These are phyloP conservation scores for Ophion obscuratus DNA, from an alignment of 2,888 invertebrate species.

Conservation along the genomic window DNA sequence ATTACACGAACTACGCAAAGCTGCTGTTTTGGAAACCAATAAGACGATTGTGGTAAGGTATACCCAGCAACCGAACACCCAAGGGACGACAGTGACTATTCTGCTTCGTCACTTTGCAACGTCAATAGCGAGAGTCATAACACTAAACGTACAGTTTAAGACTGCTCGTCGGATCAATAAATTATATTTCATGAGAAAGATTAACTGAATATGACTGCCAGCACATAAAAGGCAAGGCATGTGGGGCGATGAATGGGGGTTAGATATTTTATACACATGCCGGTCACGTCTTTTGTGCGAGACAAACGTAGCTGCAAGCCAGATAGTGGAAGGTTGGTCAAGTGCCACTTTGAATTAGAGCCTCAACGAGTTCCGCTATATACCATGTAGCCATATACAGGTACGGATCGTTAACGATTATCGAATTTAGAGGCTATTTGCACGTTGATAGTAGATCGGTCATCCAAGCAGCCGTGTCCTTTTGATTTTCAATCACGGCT, in stretches of 20 bases:
- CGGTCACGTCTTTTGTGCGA: background rate
- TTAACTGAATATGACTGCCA: background rate
- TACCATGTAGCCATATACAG: background rate
- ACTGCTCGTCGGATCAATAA: background rate
- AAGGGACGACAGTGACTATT: background rate
- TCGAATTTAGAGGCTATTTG: constrained; percentile 17
- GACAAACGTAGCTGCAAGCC: background rate
- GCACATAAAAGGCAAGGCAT: too few species aligned
- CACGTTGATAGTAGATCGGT: constrained; percentile 3
- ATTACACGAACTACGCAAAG: background rate
- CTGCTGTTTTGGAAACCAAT: background rate
- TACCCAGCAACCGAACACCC: background rate
- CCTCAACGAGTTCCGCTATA: background rate
- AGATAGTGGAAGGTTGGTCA: background rate
- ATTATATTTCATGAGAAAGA: background rate
- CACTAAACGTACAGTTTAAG: too few species aligned
- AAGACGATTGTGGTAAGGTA: background rate
- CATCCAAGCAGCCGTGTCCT: constrained; percentile 9
- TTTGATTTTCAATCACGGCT: constrained; percentile 24
- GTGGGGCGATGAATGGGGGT: too few species aligned
- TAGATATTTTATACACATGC: too few species aligned
- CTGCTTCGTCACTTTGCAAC: too few species aligned
- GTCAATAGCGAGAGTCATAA: background rate
- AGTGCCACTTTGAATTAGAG: background rate
- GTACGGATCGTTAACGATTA: background rate